phyloP scores from a whole-genome alignment of 1,140 invertebrate genomes.

The Scaptomyza hsui region DNA sequence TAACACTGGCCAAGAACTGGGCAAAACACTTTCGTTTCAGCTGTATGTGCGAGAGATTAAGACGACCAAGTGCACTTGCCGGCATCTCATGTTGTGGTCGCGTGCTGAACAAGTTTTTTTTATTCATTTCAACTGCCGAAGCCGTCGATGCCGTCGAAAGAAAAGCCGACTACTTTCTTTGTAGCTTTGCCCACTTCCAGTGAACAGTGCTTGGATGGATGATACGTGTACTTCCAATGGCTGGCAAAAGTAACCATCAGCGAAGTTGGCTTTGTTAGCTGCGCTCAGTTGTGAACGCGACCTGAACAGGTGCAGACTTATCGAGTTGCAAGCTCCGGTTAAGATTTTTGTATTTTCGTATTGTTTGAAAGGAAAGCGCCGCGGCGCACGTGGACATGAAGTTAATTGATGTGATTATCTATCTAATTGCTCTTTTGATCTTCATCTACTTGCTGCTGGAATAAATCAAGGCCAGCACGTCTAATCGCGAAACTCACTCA shows the following conservation, averaged over 20 bases:
- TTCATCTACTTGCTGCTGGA: slow-evolving; percentile 79
- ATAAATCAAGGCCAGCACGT: slow-evolving; percentile 31
- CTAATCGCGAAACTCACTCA: slow-evolving; percentile 12
- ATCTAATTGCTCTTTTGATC: slow-evolving; percentile 79
- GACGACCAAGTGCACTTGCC: slow-evolving; percentile 34
- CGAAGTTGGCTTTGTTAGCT: neutral
- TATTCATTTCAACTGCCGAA: slow-evolving; percentile 7
- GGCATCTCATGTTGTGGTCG: slow-evolving; percentile 52
- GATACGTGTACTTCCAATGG: slow-evolving; percentile 49
- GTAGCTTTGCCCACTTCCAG: slow-evolving; percentile 39
- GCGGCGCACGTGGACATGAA: slow-evolving; percentile 78
- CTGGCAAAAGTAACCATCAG: slow-evolving; percentile 54
- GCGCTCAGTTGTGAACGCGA: slow-evolving; percentile 68
- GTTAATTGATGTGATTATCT: slow-evolving; percentile 83
- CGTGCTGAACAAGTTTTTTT: slow-evolving; percentile 68
- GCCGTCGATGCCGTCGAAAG: slow-evolving; percentile 26
- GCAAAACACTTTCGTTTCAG: slow-evolving; percentile 69
- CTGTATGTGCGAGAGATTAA: slow-evolving; percentile 41
- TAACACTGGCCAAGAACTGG: slow-evolving; percentile 53
- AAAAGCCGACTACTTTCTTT: slow-evolving; percentile 77
- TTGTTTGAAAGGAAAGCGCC: slow-evolving; percentile 59
- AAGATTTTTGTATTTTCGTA: slow-evolving; percentile 15
- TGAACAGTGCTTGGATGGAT: slow-evolving; percentile 5
- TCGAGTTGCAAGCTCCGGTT: slow-evolving; percentile 37
- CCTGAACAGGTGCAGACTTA: slow-evolving; percentile 68